Base-by-base conservation (phyloP, 2,113 vertebrate species). In the Thymallus thymallus region DNA sequence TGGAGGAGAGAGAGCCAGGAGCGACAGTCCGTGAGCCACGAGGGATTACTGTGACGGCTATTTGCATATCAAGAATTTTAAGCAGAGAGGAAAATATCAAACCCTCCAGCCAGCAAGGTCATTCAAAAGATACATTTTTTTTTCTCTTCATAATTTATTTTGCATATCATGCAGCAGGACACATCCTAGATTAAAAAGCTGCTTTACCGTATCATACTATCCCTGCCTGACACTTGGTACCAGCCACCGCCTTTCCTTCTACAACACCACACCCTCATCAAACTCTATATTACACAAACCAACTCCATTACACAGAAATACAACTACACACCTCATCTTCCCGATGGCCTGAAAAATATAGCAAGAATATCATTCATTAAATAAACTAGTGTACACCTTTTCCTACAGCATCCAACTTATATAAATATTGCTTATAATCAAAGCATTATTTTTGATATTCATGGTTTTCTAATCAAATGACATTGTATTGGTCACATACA, bases 41-140 rank as follows among this genome's bases (percentile, higher is more conserved):
- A 74, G 87, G 93, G 92, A 94, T 93, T 94, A 88, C 86, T 88
- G 88, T 91, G 88, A 91, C 76, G 62, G 32, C 35, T 83, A 93
- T 94, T 92, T 91, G 90, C 92, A 89, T 92, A 84, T 93, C 91
- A 89, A 90, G 92, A 91, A 77, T 79, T 94, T 89, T 41, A 80
- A 94, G 90, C 84, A 84, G 92, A 41, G 35, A 81, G 88, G 85
- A 82, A 88, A 86, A 65, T 65, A 65, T 91, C 80, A 92, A 91
- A 92, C 94, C 92, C 93, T 93, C 85, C 87, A 85, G 92, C 73
- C 66, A 90, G 89, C 94, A 94, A 95, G 94, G 94, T 94, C 94
- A 92, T 88, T 90, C 58, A 88, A 83, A 90, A 95, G 94, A 95
- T 88, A 87, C 9, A 10, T 90, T 91, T 86, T 84, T 24, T 82